Evolutionary conservation across 2,113 vertebrate genomes (phyloP).

Genomic region (Struthidea cinerea): DNA sequence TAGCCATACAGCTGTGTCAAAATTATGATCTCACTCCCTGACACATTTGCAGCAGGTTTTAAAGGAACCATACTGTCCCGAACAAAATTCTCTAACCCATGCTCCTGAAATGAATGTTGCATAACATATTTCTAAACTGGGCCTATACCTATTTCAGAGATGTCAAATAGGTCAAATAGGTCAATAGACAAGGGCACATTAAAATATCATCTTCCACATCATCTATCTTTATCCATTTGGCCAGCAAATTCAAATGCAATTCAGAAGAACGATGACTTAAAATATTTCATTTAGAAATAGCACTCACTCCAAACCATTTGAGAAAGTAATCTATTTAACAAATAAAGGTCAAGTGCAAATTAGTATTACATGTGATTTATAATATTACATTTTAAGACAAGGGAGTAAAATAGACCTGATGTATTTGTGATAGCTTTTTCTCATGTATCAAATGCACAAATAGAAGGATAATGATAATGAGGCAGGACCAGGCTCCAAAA

Average conservation of each 20-base stretch:
- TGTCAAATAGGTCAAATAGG: background rate
- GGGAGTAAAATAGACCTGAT: background rate
- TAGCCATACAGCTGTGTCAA: background rate
- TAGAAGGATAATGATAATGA: background rate
- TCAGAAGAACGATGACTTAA: background rate
- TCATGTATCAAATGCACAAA: background rate
- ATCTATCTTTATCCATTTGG: background rate
- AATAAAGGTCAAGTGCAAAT: slow-evolving; percentile 18
- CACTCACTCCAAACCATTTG: background rate
- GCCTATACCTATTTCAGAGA: background rate
- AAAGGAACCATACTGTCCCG: background rate
- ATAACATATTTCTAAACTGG: background rate
- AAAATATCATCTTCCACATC: background rate
- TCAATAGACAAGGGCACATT: background rate
- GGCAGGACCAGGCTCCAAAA: background rate
- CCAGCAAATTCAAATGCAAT: background rate
- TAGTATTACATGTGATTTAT: background rate
- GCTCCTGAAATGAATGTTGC: background rate
- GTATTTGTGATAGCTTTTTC: background rate
- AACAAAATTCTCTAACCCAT: background rate
- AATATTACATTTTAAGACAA: slow-evolving; percentile 6
- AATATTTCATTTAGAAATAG: slow-evolving; percentile 3
- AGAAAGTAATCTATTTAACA: slow-evolving; percentile 6
- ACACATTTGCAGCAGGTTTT: background rate
- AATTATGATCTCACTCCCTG: background rate